A percentile compares a stretch with the other conserved stretches of the same genome.
Conservation (phyloP, 1,140 invertebrate genomes). For the Drosophila ananassae region DNA sequence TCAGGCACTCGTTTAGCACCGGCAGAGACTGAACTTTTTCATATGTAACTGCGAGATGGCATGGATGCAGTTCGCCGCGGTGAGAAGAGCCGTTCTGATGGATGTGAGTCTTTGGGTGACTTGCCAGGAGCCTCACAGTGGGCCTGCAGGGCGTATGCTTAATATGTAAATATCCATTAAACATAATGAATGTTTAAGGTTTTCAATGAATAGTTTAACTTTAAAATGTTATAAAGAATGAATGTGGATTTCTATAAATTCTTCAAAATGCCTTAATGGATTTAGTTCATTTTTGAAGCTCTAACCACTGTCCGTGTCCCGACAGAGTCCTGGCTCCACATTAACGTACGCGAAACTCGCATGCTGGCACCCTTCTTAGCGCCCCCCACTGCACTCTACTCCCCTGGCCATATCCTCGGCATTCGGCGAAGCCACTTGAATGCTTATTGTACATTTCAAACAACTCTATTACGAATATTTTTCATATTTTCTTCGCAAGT, state of each 20-base stretch:
- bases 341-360: conserved; percentile 31
- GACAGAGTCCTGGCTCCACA: conserved; percentile 41
- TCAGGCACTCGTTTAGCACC: conserved; percentile 44
- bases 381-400: neutral
- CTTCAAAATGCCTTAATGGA: too few species aligned
- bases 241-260: too few species aligned
- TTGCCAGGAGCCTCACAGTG: conserved; percentile 11
- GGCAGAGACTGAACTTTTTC: conserved; percentile 54
- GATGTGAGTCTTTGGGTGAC: conserved; percentile 38
- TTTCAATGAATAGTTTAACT: neutral
- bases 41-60: conserved; percentile 45
- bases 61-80: conserved; percentile 13
- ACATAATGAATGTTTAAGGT: too few species aligned
- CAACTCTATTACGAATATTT: conserved; percentile 83
- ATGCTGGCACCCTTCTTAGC: neutral
- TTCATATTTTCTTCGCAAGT: conserved; percentile 73
- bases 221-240: too few species aligned
- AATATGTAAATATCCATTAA: too few species aligned
- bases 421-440: conserved; percentile 74
- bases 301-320: neutral
- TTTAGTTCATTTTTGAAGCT: too few species aligned
- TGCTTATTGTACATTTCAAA: conserved; percentile 82
- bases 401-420: conserved; percentile 20
- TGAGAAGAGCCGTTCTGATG: conserved; percentile 10
- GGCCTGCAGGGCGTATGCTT: neutral